phyloP scores from a whole-genome alignment of 2,888 invertebrate species.

The Synanthedon vespiformis region DNA sequence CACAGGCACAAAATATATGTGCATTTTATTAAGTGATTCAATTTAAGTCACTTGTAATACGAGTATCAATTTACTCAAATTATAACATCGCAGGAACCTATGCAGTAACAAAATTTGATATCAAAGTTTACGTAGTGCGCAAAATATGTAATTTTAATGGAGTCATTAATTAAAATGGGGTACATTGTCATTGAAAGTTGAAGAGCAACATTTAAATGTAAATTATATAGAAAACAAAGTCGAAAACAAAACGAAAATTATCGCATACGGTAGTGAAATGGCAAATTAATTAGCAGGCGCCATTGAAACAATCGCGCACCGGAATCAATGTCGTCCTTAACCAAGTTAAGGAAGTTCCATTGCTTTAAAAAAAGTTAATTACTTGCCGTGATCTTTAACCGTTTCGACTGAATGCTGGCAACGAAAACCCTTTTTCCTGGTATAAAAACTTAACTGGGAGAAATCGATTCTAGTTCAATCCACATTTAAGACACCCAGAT shows the following conservation, averaged over 20 bases:
- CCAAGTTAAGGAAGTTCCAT: constrained; percentile 29
- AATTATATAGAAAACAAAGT: constrained; percentile 3
- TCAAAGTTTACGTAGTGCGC: constrained; percentile 5
- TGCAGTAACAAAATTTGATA: no score
- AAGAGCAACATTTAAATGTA: background rate
- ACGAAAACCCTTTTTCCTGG: background rate
- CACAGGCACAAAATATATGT: no score
- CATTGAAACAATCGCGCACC: constrained; percentile 21
- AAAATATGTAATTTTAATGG: constrained; percentile 10
- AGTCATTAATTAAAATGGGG: background rate
- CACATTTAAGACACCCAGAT: background rate
- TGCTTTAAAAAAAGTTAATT: constrained; percentile 22
- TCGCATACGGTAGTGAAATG: constrained; percentile 15
- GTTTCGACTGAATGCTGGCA: background rate
- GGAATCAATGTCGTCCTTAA: constrained; percentile 35
- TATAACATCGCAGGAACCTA: no score
- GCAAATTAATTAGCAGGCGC: constrained; percentile 7
- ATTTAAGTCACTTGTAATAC: no score
- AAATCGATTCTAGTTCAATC: background rate
- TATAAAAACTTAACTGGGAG: background rate
- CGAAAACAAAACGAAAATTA: constrained; percentile 14
- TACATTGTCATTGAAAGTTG: background rate
- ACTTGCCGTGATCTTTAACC: constrained; percentile 13
- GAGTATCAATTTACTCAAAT: no score
- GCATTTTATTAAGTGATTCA: no score